These are phyloP conservation scores for Prochilodus magdalenae DNA, from an alignment of 2,113 vertebrate genomes.

Conservation along the genomic window DNA sequence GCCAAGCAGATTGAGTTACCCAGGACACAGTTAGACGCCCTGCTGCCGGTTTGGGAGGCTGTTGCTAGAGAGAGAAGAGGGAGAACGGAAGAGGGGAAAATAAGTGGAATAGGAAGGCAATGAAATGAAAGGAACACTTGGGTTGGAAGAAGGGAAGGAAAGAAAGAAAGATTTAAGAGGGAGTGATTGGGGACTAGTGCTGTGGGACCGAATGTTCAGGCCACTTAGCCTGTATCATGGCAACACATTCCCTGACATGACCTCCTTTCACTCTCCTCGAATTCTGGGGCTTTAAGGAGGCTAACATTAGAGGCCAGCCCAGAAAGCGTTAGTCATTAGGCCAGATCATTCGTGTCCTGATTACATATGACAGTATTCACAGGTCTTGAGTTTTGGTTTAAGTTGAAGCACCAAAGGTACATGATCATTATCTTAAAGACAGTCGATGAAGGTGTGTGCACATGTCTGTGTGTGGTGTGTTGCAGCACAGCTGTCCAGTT, in stretches of 20 bases:
- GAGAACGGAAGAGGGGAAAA: conserved; percentile 13
- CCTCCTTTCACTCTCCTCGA: conserved; percentile 18
- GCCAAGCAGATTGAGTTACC: conserved; percentile 70
- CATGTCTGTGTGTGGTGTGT: conserved; percentile 52
- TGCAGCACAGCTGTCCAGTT: conserved; percentile 92
- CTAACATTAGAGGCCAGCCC: not conserved
- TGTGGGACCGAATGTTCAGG: conserved; percentile 16
- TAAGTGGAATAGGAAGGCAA: conserved; percentile 13
- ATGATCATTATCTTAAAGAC: not conserved
- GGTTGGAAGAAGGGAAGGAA: not conserved
- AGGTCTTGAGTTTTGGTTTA: not conserved
- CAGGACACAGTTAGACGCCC: conserved; percentile 52
- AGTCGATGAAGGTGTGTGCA: not conserved
- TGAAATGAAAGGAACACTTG: not conserved
- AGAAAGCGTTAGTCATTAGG: not conserved
- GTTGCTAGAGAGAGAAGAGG: conserved; percentile 77
- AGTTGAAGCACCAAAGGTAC: not conserved
- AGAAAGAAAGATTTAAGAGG: conserved; percentile 3
- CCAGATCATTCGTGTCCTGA: not conserved
- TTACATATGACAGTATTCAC: not conserved
- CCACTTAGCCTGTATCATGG: conserved; percentile 4
- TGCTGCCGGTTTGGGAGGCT: conserved; percentile 71
- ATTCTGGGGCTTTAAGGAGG: not conserved
- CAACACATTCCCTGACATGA: conserved; percentile 34
- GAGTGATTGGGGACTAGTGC: not conserved